Evolutionary conservation across 1,140 invertebrate species (phyloP), one percentile per base, ranked within the genome.

Genomic region (Drosophila equinoxialis): DNA sequence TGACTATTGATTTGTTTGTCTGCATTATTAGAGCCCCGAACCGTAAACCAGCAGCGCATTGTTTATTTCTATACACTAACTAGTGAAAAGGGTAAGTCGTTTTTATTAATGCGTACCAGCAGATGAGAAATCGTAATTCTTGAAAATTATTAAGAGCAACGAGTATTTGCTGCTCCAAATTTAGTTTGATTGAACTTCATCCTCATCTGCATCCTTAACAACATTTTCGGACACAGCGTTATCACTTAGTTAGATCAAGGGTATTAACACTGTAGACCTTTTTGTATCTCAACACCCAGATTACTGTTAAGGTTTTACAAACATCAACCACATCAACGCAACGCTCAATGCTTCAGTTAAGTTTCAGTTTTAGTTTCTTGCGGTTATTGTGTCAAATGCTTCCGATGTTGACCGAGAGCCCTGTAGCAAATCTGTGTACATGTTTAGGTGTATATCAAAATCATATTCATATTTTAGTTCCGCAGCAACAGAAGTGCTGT

Each of bases 401-500:
- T 77, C 75, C 74, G 74, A 65, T 13, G n/a, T 13, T 37, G 45
- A 51, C 41, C 41, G 48, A 69, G 70, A 30, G 58, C n/a, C 7
- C 13, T 7, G 8, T 51, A 59, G 58, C 30, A 6, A 6, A 30
- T 30, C 30, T 30, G 30, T 6, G 30, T 30, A 30, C 30, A 30
- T 5, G 6, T 30, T 61, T 59, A 23, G 17, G 57, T 30, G 33
- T 30, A 68, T 59, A 41, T 37, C 1, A 59, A 13, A 72, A 60
- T 72, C 23, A 67, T 17, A 33, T 48, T 39, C 37, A 17, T 60
- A 65, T 62, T 41, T 63, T 59, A 79, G 79, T 83, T 83, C 81
- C 73, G 77, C 58, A 41, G 81, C 69, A 51, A n/a, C 77, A 65
- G 80, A 35, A 77, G 73, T 77, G 75, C 65, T 87, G 83, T 87